Percentiles rank a stretch among this genome's conserved stretches.
Conservation (phyloP, 2,888 invertebrate genomes). For the Torymus tubicola region DNA sequence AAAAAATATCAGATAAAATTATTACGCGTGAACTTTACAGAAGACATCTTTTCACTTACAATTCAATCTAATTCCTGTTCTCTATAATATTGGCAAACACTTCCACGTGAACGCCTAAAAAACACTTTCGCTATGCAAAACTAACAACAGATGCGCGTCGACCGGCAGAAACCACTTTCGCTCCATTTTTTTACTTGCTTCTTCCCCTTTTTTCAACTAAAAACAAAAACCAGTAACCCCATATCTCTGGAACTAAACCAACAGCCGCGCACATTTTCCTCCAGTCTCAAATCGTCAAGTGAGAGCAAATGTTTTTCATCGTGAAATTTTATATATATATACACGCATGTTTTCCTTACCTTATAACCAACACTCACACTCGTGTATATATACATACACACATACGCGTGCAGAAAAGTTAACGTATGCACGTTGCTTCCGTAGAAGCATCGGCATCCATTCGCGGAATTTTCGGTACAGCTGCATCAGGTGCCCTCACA, state of each 20-base stretch:
- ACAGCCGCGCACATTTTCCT: not conserved
- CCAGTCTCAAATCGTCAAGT: not conserved
- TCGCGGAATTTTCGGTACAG: constrained; percentile 43
- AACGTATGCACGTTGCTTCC: not conserved
- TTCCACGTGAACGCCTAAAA: too few relatives aligned
- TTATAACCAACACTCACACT: too few relatives aligned
- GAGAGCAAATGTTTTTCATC: not conserved
- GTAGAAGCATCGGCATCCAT: constrained; percentile 18
- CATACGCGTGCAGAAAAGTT: not conserved
- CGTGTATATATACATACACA: too few relatives aligned
- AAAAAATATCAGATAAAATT: too few relatives aligned
- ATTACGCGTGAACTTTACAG: too few relatives aligned
- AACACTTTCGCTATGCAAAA: not conserved
- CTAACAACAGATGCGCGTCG: not conserved
- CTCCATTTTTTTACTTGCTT: too few relatives aligned
- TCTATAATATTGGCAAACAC: too few relatives aligned
- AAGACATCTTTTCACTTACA: too few relatives aligned
- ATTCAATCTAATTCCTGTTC: too few relatives aligned
- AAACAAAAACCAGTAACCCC: too few relatives aligned
- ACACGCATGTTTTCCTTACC: not conserved
- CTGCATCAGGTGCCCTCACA: constrained; percentile 24
- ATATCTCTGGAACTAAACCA: not conserved
- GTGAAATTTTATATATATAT: not conserved
- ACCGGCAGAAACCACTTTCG: not conserved
- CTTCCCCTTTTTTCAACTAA: too few relatives aligned